Conservation (phyloP, 2,113 vertebrate genomes). For the Pseudonaja textilis region DNA sequence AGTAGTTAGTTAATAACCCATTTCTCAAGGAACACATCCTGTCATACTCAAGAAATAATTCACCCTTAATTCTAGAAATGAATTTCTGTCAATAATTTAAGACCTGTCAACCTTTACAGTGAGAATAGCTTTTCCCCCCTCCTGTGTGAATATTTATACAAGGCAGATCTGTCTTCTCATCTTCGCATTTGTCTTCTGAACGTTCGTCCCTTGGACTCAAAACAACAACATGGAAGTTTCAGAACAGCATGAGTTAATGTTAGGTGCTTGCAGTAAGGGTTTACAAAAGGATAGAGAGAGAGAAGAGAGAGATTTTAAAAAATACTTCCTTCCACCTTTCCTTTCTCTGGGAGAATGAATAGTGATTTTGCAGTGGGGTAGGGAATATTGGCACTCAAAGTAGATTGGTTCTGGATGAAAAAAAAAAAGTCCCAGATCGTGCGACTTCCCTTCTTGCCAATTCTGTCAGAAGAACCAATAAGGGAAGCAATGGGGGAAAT, state of each 20-base stretch:
- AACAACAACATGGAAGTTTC: neutral
- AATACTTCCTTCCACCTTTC: neutral
- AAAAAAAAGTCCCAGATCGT: no score
- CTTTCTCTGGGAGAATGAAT: neutral
- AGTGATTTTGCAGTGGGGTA: neutral
- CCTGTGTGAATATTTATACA: neutral
- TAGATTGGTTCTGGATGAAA: neutral
- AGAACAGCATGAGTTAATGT: neutral
- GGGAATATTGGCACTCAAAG: neutral
- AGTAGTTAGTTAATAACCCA: constrained; percentile 55
- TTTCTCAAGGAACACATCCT: constrained; percentile 33
- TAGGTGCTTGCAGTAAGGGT: constrained; percentile 5
- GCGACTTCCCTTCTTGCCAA: neutral
- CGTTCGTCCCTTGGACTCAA: neutral
- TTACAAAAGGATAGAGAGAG: neutral
- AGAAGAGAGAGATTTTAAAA: neutral
- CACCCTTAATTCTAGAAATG: constrained; percentile 34
- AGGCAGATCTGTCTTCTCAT: neutral
- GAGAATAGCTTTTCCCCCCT: neutral
- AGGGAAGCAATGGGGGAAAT: neutral
- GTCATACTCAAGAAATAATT: constrained; percentile 53
- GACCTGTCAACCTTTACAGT: constrained; percentile 10
- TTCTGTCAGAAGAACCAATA: neutral
- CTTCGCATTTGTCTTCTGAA: neutral
- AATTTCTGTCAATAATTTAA: constrained; percentile 52